Conservation (phyloP, 2,797 vertebrate genomes). For the Thunnus albacares region DNA sequence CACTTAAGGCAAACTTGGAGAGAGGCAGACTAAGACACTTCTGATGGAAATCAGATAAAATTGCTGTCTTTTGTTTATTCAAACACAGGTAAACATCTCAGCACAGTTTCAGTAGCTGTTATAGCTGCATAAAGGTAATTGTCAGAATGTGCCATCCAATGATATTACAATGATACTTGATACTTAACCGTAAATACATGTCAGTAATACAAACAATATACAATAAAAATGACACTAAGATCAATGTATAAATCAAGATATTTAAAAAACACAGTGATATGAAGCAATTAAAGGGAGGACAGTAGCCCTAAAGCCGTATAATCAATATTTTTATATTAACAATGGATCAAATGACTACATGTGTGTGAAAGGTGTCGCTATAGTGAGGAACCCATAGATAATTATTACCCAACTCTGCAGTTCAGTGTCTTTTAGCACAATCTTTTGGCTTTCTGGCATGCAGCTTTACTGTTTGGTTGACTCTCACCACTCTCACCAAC, state of each 20-base stretch:
- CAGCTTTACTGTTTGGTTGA: neutral
- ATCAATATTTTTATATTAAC: neutral
- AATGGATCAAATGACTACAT: neutral
- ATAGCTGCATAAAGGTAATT: constrained; percentile 8
- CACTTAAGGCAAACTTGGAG: constrained; percentile 28
- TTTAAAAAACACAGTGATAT: neutral
- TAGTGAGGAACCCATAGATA: too few relatives aligned
- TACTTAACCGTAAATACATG: neutral
- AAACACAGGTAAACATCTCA: constrained; percentile 28
- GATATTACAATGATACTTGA: neutral
- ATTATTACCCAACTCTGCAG: neutral
- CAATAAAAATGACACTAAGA: neutral
- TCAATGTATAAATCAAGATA: neutral
- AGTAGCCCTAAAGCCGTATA: neutral
- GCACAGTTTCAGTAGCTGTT: constrained; percentile 6
- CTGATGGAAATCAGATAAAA: constrained; percentile 34
- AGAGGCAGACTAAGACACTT: constrained; percentile 18
- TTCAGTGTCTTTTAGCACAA: neutral
- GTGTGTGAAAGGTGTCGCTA: neutral
- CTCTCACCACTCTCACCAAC: neutral
- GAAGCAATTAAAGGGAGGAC: constrained; percentile 4
- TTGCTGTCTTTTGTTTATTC: constrained; percentile 29
- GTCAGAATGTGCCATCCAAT: neutral
- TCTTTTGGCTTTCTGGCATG: neutral
- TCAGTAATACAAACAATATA: neutral